phyloP scores from a whole-genome alignment of 2,797 vertebrate genomes.

The Tapera naevia region DNA sequence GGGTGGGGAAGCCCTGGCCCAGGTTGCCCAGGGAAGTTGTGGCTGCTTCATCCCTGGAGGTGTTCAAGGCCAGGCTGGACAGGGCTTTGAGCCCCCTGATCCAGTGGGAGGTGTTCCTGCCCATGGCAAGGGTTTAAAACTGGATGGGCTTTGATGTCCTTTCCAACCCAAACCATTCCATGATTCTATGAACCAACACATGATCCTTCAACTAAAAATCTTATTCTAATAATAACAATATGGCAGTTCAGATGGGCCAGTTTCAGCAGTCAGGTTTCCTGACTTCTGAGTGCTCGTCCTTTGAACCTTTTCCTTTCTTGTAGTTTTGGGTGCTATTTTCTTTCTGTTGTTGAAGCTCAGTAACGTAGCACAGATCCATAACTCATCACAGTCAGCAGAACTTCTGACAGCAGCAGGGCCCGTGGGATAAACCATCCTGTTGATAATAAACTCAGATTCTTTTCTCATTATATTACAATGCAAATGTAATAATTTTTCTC shows the following conservation, averaged over 20 bases:
- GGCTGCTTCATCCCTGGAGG: too few species aligned
- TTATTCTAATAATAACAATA: background rate
- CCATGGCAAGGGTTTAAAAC: too few species aligned
- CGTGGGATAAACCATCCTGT: background rate
- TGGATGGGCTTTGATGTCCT: too few species aligned
- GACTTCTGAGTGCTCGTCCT: background rate
- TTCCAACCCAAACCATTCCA: too few species aligned
- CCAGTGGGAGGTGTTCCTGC: too few species aligned
- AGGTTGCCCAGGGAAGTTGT: too few species aligned
- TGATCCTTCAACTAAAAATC: background rate
- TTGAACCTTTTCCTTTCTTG: background rate
- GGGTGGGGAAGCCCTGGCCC: too few species aligned
- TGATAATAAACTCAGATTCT: conserved; percentile 5
- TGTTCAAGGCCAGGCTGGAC: too few species aligned
- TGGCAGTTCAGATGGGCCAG: background rate
- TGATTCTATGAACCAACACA: fast-evolving
- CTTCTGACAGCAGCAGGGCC: background rate
- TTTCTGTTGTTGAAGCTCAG: background rate
- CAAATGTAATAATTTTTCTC: conserved; percentile 43
- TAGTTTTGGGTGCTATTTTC: background rate
- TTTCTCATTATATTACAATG: conserved; percentile 25
- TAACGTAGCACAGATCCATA: background rate
- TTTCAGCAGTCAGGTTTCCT: background rate
- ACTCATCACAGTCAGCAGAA: background rate
- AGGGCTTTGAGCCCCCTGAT: too few species aligned